Conservation (phyloP, 2,113 vertebrate species). For the Cheirogaleus medius region DNA sequence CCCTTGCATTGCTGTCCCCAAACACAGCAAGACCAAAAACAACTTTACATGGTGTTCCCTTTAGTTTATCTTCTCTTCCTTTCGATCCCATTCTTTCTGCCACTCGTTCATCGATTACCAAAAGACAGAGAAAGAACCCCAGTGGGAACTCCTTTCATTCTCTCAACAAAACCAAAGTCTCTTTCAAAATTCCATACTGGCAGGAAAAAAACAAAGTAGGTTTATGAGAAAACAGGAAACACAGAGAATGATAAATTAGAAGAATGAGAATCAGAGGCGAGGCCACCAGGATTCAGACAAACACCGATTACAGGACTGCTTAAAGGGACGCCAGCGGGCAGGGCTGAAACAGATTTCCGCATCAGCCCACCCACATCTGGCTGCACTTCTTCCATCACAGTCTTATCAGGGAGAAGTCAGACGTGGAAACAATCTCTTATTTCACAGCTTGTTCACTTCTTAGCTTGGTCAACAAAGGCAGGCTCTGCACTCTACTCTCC, state of each 20-base stretch:
- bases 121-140: neutral
- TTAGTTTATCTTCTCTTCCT: neutral
- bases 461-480: neutral
- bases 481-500: neutral
- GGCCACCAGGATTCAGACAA: neutral
- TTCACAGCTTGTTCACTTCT: neutral
- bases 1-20: neutral
- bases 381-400: neutral
- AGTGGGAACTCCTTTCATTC: neutral
- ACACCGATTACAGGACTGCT: neutral
- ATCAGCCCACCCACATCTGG: neutral
- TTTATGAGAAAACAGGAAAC: constrained; percentile 31
- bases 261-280: neutral
- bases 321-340: neutral
- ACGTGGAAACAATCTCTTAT: neutral
- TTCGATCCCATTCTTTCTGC: neutral
- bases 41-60: neutral
- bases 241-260: neutral
- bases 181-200: constrained; percentile 4
- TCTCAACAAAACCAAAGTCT: neutral
- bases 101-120: neutral
- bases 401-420: neutral
- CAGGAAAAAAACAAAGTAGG: neutral
- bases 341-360: neutral
- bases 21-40: neutral